These are phyloP conservation scores for Siniperca knerii DNA, from an alignment of 2,113 vertebrate species.

Conservation along the genomic window DNA sequence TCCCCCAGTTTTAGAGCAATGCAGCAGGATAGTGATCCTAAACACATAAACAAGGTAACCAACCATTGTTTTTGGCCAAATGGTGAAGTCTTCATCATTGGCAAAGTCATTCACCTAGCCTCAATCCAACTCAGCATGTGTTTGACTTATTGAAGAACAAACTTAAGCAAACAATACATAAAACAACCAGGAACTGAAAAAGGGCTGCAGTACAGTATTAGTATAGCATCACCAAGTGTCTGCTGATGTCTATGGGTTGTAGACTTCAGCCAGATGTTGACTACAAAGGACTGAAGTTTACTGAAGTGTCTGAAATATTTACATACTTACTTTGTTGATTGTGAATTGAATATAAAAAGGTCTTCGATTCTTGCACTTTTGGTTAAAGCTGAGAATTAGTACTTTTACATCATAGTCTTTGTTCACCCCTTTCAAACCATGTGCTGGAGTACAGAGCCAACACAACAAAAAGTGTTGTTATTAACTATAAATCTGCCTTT, in stretches of 20 bases:
- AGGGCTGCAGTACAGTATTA: background rate
- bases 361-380: background rate
- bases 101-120: background rate
- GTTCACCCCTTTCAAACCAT: background rate
- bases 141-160: background rate
- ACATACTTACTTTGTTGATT: no score
- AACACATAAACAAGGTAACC: background rate
- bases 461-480: background rate
- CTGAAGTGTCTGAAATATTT: background rate
- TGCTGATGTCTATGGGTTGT: background rate
- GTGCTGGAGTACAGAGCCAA: background rate
- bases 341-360: no score
- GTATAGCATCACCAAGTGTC: no score
- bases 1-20: background rate
- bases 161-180: background rate
- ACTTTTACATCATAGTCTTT: background rate
- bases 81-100: background rate
- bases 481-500: background rate
- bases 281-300: background rate
- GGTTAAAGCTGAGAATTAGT: background rate
- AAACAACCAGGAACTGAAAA: background rate
- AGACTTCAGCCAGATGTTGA: background rate
- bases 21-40: background rate
- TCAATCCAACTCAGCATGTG: background rate
- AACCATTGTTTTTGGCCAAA: background rate